A percentile compares a stretch with the other conserved stretches of the same genome.
phyloP scores from a whole-genome alignment of 2,797 vertebrate species.

The Siniperca obscura region DNA sequence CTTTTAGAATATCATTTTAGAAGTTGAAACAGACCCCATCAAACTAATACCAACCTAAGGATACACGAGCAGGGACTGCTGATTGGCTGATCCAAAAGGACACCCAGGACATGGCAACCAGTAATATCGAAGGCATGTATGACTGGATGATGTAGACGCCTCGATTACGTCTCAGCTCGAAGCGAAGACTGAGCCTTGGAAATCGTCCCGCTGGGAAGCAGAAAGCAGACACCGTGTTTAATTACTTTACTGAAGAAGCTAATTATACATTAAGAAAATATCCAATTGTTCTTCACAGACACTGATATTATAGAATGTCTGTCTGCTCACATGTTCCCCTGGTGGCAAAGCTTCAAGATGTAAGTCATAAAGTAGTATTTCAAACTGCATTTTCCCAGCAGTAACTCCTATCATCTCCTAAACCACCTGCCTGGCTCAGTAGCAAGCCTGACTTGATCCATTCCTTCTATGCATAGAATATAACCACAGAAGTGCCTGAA shows the following conservation, averaged over 20 bases:
- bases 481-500: constrained; percentile 40
- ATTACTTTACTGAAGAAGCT: constrained; percentile 30
- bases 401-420: constrained; percentile 50
- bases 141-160: constrained; percentile 99
- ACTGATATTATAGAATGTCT: background rate
- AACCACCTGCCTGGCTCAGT: constrained; percentile 58
- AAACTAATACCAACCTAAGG: constrained; percentile 86
- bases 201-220: constrained; percentile 90
- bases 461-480: constrained; percentile 72
- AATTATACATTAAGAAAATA: constrained; percentile 41
- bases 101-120: constrained; percentile 99
- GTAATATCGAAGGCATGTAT: constrained; percentile 95
- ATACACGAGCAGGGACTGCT: constrained; percentile 96
- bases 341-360: constrained; percentile 30
- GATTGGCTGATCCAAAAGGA: constrained; percentile 99
- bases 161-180: constrained; percentile 92
- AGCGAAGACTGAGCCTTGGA: constrained; percentile 94
- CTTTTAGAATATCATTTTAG: background rate
- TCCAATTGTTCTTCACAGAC: constrained; percentile 31
- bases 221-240: constrained; percentile 38
- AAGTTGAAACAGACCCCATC: background rate
- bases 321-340: constrained; percentile 35
- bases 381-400: constrained; percentile 39
- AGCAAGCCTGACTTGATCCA: constrained; percentile 48
- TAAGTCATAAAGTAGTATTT: constrained; percentile 23